A percentile compares a stretch with the other conserved stretches of the same genome.
Conservation (phyloP, 2,888 invertebrate species). For the Corythucha ciliata region DNA sequence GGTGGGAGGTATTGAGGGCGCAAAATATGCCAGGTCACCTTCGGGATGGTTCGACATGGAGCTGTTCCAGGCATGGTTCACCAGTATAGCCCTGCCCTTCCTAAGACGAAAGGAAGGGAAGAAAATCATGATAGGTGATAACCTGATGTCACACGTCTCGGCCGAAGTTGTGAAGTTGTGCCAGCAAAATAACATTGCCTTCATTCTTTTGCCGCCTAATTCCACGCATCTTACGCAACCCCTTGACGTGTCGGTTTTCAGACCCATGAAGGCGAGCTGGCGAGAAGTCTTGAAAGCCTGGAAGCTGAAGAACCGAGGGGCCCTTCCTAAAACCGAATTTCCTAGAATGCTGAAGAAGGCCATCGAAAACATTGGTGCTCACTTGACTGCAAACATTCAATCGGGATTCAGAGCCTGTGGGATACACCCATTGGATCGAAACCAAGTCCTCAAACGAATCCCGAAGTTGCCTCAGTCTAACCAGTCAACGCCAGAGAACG, state of each 20-base stretch:
- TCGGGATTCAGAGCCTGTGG: too few species aligned
- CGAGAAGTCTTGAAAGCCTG: constrained; percentile 14
- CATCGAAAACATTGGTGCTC: too few species aligned
- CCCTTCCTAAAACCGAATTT: constrained; percentile 21
- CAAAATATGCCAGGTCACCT: constrained; percentile 40
- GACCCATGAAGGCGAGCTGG: constrained; percentile 33
- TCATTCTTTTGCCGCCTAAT: constrained; percentile 35
- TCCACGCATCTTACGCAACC: constrained; percentile 32
- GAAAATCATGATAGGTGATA: constrained; percentile 31
- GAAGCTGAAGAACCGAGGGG: constrained; percentile 32
- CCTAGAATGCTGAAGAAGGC: constrained; percentile 20
- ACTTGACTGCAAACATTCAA: too few species aligned
- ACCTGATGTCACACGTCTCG: constrained; percentile 28
- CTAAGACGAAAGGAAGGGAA: constrained; percentile 20
- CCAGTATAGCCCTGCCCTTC: constrained; percentile 31
- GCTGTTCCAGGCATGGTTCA: constrained; percentile 39
- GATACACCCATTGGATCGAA: too few species aligned
- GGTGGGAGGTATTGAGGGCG: constrained; percentile 39
- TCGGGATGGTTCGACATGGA: constrained; percentile 41
- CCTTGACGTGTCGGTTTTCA: constrained; percentile 34
- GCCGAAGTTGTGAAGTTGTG: constrained; percentile 22
- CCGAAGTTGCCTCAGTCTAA: too few species aligned
- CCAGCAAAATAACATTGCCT: constrained; percentile 33
- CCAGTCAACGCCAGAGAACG: too few species aligned
- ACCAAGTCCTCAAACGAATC: too few species aligned